These are phyloP conservation scores for Brevipalpus yothersi DNA, from an alignment of 1,140 invertebrate genomes.

Conservation along the genomic window DNA sequence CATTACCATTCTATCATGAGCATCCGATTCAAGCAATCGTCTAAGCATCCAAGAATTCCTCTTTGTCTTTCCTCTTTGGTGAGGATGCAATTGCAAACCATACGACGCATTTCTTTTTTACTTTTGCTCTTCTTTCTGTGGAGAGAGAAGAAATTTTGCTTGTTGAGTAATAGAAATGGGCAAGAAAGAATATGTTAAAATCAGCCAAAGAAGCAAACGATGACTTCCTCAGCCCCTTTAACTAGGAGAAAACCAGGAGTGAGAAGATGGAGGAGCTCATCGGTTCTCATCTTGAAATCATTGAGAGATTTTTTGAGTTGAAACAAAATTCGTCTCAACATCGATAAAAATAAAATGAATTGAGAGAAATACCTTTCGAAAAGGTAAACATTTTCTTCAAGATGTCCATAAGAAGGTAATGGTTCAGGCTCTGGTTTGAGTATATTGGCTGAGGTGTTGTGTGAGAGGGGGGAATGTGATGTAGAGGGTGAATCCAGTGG, in stretches of 20 bases:
- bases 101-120: conserved; percentile 65
- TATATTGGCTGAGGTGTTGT: background rate
- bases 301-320: background rate
- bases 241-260: background rate
- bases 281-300: background rate
- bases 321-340: background rate
- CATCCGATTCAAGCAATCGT: conserved; percentile 85
- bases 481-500: background rate
- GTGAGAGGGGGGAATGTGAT: background rate
- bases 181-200: background rate
- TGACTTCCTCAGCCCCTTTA: background rate
- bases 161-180: background rate
- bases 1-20: conserved; percentile 90
- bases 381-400: conserved; percentile 55
- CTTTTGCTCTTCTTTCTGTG: conserved; percentile 28
- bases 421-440: background rate
- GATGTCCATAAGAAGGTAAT: conserved; percentile 16
- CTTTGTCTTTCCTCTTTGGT: conserved; percentile 59
- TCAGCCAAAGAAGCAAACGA: background rate
- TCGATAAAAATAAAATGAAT: no score
- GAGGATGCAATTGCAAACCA: conserved; percentile 83
- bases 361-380: conserved; percentile 19
- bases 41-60: conserved; percentile 65
- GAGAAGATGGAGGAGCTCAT: no score
- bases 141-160: conserved; percentile 4